These are phyloP conservation scores for Notolepis coatsorum DNA, from an alignment of 2,797 vertebrate species.

Conservation along the genomic window DNA sequence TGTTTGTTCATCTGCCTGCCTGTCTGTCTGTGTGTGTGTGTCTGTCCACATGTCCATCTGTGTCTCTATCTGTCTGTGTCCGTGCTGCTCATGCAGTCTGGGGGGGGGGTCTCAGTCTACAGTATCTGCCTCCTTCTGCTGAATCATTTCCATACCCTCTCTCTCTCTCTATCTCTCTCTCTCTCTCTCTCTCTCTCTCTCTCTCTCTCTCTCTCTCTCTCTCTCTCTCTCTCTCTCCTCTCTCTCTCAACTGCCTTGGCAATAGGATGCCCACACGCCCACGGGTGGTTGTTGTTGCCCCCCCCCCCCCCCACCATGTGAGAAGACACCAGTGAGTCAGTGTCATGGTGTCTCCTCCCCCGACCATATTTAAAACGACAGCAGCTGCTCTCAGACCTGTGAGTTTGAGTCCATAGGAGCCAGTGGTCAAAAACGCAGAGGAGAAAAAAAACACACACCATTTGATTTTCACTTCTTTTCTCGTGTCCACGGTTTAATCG, in stretches of 20 bases:
- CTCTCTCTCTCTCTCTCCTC: conserved; percentile 7
- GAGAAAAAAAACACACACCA: conserved; percentile 68
- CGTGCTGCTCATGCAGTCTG: not conserved
- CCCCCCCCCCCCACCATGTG: no score
- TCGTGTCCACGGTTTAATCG: conserved; percentile 31
- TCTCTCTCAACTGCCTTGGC: conserved; percentile 51
- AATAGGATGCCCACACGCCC: conserved; percentile 49
- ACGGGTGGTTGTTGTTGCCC: conserved; percentile 45
- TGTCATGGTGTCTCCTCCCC: no score
- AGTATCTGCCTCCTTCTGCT: not conserved
- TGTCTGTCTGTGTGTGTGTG: conserved; percentile 14
- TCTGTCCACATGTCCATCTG: not conserved
- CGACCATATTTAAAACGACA: conserved; percentile 54
- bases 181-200: not conserved
- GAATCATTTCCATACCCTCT: no score
- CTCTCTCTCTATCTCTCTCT: conserved; percentile 10
- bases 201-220: not conserved
- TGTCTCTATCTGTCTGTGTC: not conserved
- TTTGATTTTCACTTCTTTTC: conserved; percentile 29
- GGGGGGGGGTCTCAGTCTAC: not conserved
- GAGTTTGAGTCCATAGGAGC: conserved; percentile 80
- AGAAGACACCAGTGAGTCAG: conserved; percentile 24
- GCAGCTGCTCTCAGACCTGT: conserved; percentile 81
- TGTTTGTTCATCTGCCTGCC: conserved; percentile 29
- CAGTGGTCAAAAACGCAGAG: conserved; percentile 85